Base-by-base conservation (phyloP, 2,797 vertebrate species). In the Odontamblyopus rebecca region DNA sequence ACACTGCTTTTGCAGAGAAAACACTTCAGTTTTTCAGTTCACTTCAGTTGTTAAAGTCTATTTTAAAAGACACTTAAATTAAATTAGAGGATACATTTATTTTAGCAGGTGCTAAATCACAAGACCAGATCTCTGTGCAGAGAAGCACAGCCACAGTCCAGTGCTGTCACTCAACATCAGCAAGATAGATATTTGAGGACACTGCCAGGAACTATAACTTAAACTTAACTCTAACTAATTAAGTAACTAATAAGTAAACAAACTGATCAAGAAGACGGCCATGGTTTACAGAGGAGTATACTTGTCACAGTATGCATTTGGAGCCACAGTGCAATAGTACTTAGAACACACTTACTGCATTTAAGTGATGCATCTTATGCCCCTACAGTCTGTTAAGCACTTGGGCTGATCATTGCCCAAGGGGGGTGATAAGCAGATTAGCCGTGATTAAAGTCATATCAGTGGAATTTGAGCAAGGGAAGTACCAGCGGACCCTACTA, bases 341-440 rank as follows among this genome's bases (percentile, higher is more conserved):
- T 86, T 80, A 78, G 71, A 80, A 41, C 85, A 82, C 82, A 92
- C 87, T 86, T 91, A 82, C 82, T 89, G 82, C 82, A 93, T 93
- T 90, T 81, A 74, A 92, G 85, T 91, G 89, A 85, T 86, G 79
- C 79, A 88, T 91, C 88, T 92, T 90, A 75, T 85, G 82, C 84
- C 87, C 89, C 90, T 92, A 90, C 83, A 85, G 91, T 79, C 61
- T 64, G 80, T 93, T 94, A 95, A 94, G 92, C 82, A 91, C 89
- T 93, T 85, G 90, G 80, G 83, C 87, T 87, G 82, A 93, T 92
- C 87, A 80, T 91, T 91, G 93, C 90, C 90, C 85, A 87, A 73
- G 89, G 91, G 92, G 88, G 89, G 82, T 69, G 80, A 92, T 94
- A 95, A 95, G 92, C 76, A 95, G 94, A 94, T 95, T 95, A 95